Evolutionary conservation across 2,888 invertebrate genomes (phyloP).

Genomic region (Heliothis peltigera): DNA sequence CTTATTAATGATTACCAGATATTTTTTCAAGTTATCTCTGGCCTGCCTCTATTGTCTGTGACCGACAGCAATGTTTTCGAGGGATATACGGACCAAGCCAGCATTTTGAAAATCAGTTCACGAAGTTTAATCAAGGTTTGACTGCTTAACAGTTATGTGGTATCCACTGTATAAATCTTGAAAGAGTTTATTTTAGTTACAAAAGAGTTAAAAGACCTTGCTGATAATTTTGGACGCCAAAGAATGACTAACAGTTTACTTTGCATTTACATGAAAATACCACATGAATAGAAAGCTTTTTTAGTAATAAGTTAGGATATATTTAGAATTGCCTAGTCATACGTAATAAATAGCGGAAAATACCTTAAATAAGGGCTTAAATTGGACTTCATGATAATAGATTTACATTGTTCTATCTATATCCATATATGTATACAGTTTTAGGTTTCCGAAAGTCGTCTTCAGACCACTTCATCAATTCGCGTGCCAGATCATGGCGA

Average conservation of each 20-base stretch:
- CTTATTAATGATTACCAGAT: neutral
- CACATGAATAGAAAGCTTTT: conserved; percentile 10
- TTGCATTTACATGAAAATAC: conserved; percentile 6
- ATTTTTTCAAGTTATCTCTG: neutral
- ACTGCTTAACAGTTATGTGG: neutral
- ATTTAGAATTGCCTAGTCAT: conserved; percentile 14
- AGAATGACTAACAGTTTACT: conserved; percentile 27
- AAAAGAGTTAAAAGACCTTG: conserved; percentile 22
- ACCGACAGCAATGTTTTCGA: too few species aligned
- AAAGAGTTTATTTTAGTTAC: conserved; percentile 22
- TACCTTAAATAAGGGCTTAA: neutral
- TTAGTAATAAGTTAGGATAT: conserved; percentile 7
- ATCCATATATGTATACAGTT: conserved; percentile 1
- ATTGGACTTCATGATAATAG: neutral
- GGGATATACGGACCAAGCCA: too few species aligned
- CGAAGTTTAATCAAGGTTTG: neutral
- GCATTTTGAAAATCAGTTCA: too few species aligned
- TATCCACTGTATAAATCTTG: conserved; percentile 5
- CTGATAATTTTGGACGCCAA: conserved; percentile 21
- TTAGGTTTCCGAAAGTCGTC: conserved; percentile 17
- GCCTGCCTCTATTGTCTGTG: too few species aligned
- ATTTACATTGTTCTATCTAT: neutral
- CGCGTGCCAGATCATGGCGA: conserved; percentile 2
- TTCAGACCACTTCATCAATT: conserved; percentile 37
- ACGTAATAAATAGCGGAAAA: conserved; percentile 7